phyloP scores from a whole-genome alignment of 2,797 vertebrate genomes.

The Poecilia wingei region DNA sequence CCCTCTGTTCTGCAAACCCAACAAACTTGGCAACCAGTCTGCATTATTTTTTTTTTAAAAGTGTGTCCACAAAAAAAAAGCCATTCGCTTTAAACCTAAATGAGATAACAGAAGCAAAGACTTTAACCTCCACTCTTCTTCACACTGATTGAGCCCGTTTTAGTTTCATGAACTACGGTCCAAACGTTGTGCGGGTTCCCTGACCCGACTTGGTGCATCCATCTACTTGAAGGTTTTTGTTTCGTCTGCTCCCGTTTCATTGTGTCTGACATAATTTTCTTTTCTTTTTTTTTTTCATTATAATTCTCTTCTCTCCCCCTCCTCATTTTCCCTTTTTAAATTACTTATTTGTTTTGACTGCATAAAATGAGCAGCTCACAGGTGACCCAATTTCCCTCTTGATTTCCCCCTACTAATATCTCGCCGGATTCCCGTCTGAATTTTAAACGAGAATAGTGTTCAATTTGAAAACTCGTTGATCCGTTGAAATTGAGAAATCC shows the following conservation, averaged over 20 bases:
- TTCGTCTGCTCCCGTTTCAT: not conserved
- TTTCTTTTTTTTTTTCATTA: conserved; percentile 8
- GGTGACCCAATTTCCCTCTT: conserved; percentile 72
- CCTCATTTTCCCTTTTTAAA: conserved; percentile 40
- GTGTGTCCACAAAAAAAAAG: conserved; percentile 4
- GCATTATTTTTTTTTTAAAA: conserved; percentile 20
- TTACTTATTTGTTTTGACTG: conserved; percentile 67
- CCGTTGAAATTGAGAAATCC: conserved; percentile 51
- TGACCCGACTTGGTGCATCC: not conserved
- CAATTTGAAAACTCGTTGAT: conserved; percentile 69
- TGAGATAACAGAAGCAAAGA: conserved; percentile 45
- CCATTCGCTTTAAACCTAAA: conserved; percentile 42
- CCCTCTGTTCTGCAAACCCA: conserved; percentile 16
- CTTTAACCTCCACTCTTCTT: conserved; percentile 41
- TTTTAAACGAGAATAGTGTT: conserved; percentile 71
- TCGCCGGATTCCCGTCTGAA: conserved; percentile 58
- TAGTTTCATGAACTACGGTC: conserved; percentile 27
- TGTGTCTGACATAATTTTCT: conserved; percentile 25
- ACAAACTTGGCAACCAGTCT: conserved; percentile 37
- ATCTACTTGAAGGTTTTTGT: conserved; percentile 12
- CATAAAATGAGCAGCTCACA: conserved; percentile 66
- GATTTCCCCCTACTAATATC: conserved; percentile 73
- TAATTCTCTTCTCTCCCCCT: conserved; percentile 20
- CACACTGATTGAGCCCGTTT: conserved; percentile 23
- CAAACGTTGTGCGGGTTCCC: conserved; percentile 26